phyloP scores from a whole-genome alignment of 2,888 invertebrate species.

The Drosophila nigricruria region DNA sequence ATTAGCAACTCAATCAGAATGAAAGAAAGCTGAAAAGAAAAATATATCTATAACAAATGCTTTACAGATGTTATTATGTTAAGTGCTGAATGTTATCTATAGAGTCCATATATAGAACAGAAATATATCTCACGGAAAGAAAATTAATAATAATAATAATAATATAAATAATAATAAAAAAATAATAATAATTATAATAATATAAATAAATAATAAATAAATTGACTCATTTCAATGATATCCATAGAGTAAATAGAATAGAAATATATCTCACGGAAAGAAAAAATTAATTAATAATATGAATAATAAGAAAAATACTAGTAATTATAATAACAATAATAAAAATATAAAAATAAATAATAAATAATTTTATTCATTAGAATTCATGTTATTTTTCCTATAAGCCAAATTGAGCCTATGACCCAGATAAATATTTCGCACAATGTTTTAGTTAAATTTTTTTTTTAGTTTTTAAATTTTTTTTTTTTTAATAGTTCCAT shows the following conservation, averaged over 20 bases:
- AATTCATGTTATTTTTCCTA: background rate
- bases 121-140: no score
- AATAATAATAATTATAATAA: background rate
- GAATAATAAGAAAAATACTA: no score
- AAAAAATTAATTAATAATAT: no score
- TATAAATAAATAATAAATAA: background rate
- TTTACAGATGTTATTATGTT: background rate
- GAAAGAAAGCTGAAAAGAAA: background rate
- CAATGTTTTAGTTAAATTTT: no score
- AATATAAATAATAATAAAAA: background rate
- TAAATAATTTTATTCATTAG: background rate
- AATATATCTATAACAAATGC: background rate
- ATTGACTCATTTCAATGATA: no score
- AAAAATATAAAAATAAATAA: background rate
- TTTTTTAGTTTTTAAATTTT: no score
- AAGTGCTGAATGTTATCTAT: background rate
- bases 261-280: no score
- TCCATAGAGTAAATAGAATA: no score
- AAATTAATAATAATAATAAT: no score
- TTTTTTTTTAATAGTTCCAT: no score
- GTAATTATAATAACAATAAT: no score
- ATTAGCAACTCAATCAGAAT: constrained; percentile 7
- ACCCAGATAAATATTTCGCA: no score
- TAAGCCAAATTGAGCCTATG: background rate
- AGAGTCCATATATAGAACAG: background rate